These are phyloP conservation scores for Passer montanus DNA, from an alignment of 2,113 vertebrate genomes.

Conservation along the genomic window DNA sequence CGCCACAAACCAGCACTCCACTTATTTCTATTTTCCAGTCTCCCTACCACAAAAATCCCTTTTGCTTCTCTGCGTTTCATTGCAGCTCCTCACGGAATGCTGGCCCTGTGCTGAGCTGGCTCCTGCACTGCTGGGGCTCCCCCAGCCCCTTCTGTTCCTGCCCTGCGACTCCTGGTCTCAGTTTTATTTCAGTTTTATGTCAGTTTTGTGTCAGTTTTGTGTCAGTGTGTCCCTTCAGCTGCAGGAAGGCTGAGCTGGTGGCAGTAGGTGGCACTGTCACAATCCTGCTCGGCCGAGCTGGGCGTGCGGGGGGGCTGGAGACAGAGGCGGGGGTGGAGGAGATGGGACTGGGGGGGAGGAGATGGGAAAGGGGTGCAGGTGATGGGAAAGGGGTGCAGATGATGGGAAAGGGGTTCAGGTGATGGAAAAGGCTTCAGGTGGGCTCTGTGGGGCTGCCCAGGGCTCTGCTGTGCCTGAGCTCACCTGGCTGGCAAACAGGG, in stretches of 20 bases:
- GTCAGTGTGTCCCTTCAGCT: not conserved
- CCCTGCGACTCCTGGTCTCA: not conserved
- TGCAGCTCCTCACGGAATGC: too few species aligned
- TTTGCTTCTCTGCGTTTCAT: rapidly evolving
- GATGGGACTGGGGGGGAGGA: not conserved
- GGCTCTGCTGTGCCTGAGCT: not conserved
- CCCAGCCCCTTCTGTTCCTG: not conserved
- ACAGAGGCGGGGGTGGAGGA: not conserved
- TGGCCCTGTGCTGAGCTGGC: not conserved
- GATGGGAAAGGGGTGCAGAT: too few species aligned
- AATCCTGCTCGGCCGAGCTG: not conserved
- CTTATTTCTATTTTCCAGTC: not conserved
- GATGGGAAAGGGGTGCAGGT: not conserved
- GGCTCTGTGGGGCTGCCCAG: not conserved
- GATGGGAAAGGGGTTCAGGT: not conserved
- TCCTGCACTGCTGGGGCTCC: not conserved
- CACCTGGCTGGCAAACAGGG: not conserved
- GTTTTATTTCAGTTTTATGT: rapidly evolving
- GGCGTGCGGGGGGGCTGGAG: not conserved
- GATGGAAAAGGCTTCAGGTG: rapidly evolving
- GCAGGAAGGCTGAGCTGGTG: not conserved
- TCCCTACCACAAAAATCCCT: too few species aligned
- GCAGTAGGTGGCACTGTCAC: not conserved
- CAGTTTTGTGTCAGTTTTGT: not conserved
- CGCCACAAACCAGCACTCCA: not conserved